A percentile compares a stretch with the other conserved stretches of the same genome.
These are phyloP conservation scores for Phyllopteryx taeniolatus DNA, from an alignment of 2,113 vertebrate species.

Conservation along the genomic window DNA sequence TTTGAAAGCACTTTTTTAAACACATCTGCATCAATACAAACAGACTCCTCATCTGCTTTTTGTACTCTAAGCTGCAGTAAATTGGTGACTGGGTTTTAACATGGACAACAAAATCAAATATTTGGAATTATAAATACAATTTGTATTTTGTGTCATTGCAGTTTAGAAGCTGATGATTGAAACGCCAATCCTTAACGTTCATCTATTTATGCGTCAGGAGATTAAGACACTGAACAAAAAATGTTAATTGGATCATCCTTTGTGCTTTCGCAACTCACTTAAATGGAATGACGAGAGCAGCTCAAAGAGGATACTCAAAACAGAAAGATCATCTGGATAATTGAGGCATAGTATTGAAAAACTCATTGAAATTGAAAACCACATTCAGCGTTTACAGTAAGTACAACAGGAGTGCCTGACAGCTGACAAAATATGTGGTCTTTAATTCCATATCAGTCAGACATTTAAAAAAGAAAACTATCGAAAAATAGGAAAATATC, in stretches of 20 bases:
- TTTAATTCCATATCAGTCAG: too few species aligned
- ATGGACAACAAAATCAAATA: background rate
- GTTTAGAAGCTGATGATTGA: background rate
- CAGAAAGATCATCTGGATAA: constrained; percentile 21
- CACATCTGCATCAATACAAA: background rate
- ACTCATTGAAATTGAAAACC: constrained; percentile 8
- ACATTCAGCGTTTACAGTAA: constrained; percentile 35
- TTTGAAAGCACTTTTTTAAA: background rate
- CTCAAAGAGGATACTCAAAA: constrained; percentile 24
- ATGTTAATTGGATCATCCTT: constrained; percentile 9
- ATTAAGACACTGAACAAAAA: background rate
- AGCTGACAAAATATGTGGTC: background rate
- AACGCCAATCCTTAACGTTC: background rate
- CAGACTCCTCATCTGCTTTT: background rate
- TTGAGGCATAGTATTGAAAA: constrained; percentile 24
- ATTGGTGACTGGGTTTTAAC: background rate
- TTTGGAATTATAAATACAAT: too few species aligned
- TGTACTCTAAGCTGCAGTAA: background rate
- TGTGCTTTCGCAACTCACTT: constrained; percentile 6
- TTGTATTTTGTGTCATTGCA: background rate
- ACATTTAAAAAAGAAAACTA: too few species aligned
- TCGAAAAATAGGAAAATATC: too few species aligned
- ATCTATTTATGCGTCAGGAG: background rate
- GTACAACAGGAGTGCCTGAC: constrained; percentile 6
- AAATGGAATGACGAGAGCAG: background rate